These are phyloP conservation scores for Propithecus coquereli DNA, from an alignment of 2,113 vertebrate species.

Conservation along the genomic window DNA sequence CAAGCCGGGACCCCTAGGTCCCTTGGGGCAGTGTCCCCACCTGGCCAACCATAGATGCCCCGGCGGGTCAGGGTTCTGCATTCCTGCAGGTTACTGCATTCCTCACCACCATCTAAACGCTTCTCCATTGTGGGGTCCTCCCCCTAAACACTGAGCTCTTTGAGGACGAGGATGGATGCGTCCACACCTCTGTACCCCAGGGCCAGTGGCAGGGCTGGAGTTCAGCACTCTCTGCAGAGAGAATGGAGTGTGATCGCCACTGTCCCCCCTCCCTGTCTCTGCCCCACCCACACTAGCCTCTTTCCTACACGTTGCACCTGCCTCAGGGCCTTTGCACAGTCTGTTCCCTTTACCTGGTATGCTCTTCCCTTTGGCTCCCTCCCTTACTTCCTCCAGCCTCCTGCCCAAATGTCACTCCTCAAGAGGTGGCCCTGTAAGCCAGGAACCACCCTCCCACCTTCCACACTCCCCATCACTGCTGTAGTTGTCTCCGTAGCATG, in stretches of 20 bases:
- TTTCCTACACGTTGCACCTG: not conserved
- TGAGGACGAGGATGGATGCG: not conserved
- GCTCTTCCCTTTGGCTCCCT: not conserved
- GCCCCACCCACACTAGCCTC: not conserved
- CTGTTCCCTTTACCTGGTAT: not conserved
- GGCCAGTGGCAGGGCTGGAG: not conserved
- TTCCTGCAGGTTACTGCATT: no score
- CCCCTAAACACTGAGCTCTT: not conserved
- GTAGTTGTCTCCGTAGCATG: fast-evolving
- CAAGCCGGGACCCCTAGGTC: not conserved
- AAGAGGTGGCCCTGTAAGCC: not conserved
- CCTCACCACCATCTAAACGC: not conserved
- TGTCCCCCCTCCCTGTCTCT: not conserved
- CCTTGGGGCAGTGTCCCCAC: not conserved
- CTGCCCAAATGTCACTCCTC: not conserved
- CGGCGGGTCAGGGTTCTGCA: not conserved
- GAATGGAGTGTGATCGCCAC: not conserved
- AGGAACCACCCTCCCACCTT: not conserved
- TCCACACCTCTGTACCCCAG: not conserved
- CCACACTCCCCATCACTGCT: not conserved
- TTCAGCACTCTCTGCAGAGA: not conserved
- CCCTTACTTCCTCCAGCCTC: not conserved
- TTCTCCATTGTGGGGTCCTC: not conserved
- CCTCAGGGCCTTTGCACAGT: not conserved
- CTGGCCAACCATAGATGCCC: not conserved